Evolutionary conservation across 2,888 invertebrate genomes (phyloP).

Genomic region (Caenorhabditis macrosperma): DNA sequence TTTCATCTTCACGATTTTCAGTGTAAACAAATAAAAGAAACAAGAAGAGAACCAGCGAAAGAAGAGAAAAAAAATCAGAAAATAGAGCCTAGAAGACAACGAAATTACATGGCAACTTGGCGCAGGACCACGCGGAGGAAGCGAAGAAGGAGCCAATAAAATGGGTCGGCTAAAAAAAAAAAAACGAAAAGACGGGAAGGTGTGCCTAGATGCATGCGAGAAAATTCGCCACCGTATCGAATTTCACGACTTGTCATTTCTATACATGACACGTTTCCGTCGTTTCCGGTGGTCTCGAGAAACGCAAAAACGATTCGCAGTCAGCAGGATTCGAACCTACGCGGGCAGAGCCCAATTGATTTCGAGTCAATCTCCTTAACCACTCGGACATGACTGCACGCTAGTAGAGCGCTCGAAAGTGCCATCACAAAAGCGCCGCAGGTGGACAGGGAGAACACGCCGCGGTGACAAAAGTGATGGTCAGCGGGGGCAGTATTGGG

Average conservation of each 20-base stretch:
- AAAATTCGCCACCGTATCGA: constrained; percentile 51
- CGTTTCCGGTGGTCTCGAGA: constrained; percentile 10
- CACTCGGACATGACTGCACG: constrained; percentile 39
- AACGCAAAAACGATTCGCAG: constrained; percentile 66
- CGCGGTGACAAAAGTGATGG: neutral
- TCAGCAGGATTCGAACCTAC: constrained; percentile 78
- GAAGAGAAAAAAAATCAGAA: constrained; percentile 12
- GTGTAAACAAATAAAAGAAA: constrained; percentile 51
- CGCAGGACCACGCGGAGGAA: constrained; percentile 13
- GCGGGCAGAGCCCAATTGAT: constrained; percentile 77
- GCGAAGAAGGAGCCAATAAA: constrained; percentile 35
- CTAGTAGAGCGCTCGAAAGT: neutral
- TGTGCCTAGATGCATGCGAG: constrained; percentile 51
- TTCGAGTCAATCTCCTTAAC: constrained; percentile 76
- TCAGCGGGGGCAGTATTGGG: neutral
- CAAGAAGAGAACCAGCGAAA: too few species aligned
- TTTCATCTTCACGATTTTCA: constrained; percentile 38
- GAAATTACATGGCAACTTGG: constrained; percentile 42
- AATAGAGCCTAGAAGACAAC: constrained; percentile 17
- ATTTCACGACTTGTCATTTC: constrained; percentile 48
- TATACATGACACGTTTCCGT: constrained; percentile 41
- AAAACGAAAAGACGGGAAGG: constrained; percentile 10
- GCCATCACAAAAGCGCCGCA: neutral
- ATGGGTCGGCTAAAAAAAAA: constrained; percentile 18
- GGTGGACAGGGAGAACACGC: neutral